Evolutionary conservation across 2,888 invertebrate species (phyloP), one percentile per base, ranked within the genome.

Genomic region (Antheraea assamensis): DNA sequence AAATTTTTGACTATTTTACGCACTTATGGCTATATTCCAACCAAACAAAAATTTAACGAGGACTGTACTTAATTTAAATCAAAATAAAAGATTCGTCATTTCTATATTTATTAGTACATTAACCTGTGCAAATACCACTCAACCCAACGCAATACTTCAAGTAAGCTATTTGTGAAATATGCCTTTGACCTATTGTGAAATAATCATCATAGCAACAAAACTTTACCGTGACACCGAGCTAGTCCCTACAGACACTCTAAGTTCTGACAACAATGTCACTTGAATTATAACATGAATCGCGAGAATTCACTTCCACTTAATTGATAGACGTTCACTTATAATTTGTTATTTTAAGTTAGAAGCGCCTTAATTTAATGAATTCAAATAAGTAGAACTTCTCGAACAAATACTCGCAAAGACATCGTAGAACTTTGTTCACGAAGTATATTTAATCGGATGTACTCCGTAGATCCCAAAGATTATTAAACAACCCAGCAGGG

Each of bases 381-480:
- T 64, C 30, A 64, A 64, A 30, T 27, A 64, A 64, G 30, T 30
- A 15, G 17, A 64, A 64, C 61, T 64, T 64, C 61, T 64, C 30
- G 61, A 64, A 30, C 30, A 64, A 64, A 64, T 64, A 30, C 27
- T 64, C 27, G 61, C 61, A 64, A 64, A 30, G 61, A 64, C 61
- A 64, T 64, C 61, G 61, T 13, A 64, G 17, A 64, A 64, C 61
- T 64, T 64, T 64, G 27, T 27, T 64, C 7, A 27, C 17, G 30
- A 64, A 30, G 61, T 64, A 30, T 64, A 64, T 30, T 64, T 64
- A 64, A 64, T 27, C 61, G 61, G 61, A 27, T 64, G 30, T 64
- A 64, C 61, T 61, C 27, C 27, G 15, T 17, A 64, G 19, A 64
- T 64, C 30, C 17, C 61, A 64, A 15, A 15, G 61, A 27, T 61